phyloP scores from a whole-genome alignment of 1,140 invertebrate species.

The Portunus trituberculatus region DNA sequence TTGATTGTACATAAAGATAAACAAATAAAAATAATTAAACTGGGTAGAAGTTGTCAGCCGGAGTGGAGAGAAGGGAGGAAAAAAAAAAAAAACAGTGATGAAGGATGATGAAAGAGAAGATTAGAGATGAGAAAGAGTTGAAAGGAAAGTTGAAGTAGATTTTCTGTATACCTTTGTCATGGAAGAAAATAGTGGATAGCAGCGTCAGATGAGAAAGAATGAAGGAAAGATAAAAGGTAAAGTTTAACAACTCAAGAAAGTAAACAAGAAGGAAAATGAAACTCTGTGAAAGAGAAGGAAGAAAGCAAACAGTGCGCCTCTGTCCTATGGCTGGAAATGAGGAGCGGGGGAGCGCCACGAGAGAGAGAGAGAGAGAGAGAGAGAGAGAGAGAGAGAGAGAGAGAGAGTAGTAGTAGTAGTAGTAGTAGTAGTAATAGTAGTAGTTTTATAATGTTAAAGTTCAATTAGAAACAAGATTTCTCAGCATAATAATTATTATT shows the following conservation, averaged over 20 bases:
- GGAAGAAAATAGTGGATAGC: neutral
- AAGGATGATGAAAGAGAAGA: neutral
- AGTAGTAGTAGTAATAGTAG: too few species aligned
- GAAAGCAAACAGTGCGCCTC: neutral
- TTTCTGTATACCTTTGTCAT: neutral
- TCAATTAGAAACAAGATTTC: too few species aligned
- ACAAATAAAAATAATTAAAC: conserved; percentile 4
- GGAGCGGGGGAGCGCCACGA: too few species aligned
- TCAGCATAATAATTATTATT: too few species aligned
- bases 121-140: neutral
- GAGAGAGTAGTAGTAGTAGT: too few species aligned
- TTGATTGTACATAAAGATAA: conserved; percentile 24
- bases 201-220: neutral
- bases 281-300: neutral
- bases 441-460: too few species aligned
- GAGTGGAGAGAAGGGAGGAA: neutral
- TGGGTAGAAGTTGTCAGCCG: neutral
- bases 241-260: neutral
- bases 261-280: conserved; percentile 24
- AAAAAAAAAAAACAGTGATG: neutral
- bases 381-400: too few species aligned
- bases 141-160: conserved; percentile 13
- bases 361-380: too few species aligned
- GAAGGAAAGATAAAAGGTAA: neutral
- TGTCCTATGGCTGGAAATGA: neutral